phyloP scores from a whole-genome alignment of 2,888 invertebrate genomes.

The Eristalis intricaria region DNA sequence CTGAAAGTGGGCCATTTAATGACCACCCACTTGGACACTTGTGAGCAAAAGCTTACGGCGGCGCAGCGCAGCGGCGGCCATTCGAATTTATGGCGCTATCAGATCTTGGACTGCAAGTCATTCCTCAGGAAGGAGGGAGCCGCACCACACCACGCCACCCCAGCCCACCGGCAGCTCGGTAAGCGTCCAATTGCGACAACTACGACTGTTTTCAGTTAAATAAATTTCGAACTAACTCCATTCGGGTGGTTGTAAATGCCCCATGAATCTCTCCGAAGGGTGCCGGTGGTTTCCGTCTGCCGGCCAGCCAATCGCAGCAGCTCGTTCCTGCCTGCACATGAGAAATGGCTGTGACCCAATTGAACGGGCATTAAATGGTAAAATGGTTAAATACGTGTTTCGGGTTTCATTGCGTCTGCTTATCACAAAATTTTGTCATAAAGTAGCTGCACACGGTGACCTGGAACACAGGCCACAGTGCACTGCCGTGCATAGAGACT shows the following conservation, averaged over 20 bases:
- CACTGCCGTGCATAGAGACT: not conserved
- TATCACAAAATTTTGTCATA: constrained; percentile 45
- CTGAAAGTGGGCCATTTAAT: not conserved
- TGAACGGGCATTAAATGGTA: not conserved
- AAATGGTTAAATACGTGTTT: constrained; percentile 34
- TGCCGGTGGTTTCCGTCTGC: not conserved
- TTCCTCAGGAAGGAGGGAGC: not conserved
- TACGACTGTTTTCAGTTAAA: not conserved
- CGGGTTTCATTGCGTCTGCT: constrained; percentile 40
- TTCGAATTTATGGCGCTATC: not conserved
- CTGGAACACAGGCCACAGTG: not conserved
- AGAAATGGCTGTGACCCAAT: constrained; percentile 40
- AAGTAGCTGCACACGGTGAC: constrained; percentile 15
- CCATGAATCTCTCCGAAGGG: not conserved
- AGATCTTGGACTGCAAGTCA: not conserved
- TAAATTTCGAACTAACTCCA: not conserved
- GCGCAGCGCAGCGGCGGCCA: not conserved
- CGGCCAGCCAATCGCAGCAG: too few relatives aligned
- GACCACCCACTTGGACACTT: too few relatives aligned
- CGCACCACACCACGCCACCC: not conserved
- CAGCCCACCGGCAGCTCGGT: too few relatives aligned
- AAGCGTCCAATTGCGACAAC: not conserved
- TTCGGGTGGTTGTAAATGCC: not conserved
- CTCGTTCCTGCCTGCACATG: not conserved
- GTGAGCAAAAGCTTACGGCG: not conserved